phyloP scores from a whole-genome alignment of 2,888 invertebrate species.

The Antheraea yamamai region DNA sequence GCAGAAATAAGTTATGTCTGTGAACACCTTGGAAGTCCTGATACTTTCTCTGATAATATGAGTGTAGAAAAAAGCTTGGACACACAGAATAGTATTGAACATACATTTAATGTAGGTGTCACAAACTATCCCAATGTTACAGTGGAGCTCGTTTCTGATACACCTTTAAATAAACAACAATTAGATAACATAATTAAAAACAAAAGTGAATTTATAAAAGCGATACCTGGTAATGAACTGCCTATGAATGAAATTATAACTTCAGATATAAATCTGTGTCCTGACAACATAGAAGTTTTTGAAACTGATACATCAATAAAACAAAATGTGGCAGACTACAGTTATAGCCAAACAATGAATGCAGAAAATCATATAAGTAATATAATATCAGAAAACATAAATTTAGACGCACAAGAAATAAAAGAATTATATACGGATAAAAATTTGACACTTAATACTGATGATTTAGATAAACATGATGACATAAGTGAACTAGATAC shows the following conservation, averaged over 20 bases:
- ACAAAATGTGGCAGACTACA: not conserved
- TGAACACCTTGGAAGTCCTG: not conserved
- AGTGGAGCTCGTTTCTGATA: not conserved
- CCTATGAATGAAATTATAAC: conserved; percentile 13
- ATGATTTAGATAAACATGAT: not conserved
- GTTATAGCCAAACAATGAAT: not conserved
- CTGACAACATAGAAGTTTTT: not conserved
- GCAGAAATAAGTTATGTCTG: not conserved
- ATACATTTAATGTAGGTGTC: not conserved
- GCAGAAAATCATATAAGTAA: not conserved
- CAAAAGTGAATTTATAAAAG: not conserved
- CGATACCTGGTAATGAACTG: conserved; percentile 2
- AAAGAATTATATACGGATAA: not conserved
- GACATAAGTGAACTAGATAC: not conserved
- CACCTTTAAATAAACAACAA: not conserved
- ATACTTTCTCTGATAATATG: not conserved
- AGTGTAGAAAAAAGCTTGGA: not conserved
- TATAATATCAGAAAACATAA: not conserved
- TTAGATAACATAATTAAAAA: not conserved
- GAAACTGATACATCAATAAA: not conserved
- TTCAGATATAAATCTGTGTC: conserved; percentile 7
- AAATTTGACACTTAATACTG: not conserved
- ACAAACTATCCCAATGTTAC: not conserved
- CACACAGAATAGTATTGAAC: not conserved
- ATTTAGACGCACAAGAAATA: not conserved